Percentiles rank a stretch among this genome's conserved stretches.
Evolutionary conservation across 1,140 invertebrate genomes (phyloP).

Genomic region (Drosophila mayri): DNA sequence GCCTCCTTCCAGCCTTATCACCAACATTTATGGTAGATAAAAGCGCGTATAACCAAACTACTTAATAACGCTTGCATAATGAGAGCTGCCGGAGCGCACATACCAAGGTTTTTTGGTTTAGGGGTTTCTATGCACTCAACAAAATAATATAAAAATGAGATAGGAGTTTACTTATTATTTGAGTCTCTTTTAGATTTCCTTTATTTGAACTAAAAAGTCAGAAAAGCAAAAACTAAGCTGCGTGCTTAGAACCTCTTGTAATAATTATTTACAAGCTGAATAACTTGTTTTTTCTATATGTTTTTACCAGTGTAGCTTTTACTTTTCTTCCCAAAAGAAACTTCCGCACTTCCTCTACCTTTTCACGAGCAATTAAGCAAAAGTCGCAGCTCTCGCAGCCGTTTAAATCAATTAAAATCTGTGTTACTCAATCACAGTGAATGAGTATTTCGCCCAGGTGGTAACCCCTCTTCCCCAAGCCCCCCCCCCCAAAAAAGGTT

Average conservation of each 20-base stretch:
- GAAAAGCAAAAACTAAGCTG: too few relatives aligned
- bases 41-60: slow-evolving; percentile 10
- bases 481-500: slow-evolving; percentile 42
- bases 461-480: not conserved
- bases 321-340: slow-evolving; percentile 28
- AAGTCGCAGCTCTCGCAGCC: slow-evolving; percentile 37
- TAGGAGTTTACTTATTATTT: not conserved
- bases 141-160: not conserved
- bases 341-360: slow-evolving; percentile 15
- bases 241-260: too few relatives aligned
- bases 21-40: slow-evolving; percentile 23
- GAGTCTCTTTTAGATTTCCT: too few relatives aligned
- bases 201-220: too few relatives aligned
- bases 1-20: slow-evolving; percentile 1
- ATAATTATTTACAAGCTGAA: too few relatives aligned
- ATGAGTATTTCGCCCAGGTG: slow-evolving; percentile 7
- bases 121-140: not conserved
- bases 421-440: slow-evolving; percentile 51
- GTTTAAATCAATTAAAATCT: slow-evolving; percentile 76
- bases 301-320: slow-evolving; percentile 32
- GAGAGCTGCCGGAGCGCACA: slow-evolving; percentile 1
- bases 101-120: not conserved
- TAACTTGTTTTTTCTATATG: too few relatives aligned
- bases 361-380: slow-evolving; percentile 72
- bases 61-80: slow-evolving; percentile 22